Base-by-base conservation (phyloP, 2,797 vertebrate species). In the Acrossocheilus fasciatus region DNA sequence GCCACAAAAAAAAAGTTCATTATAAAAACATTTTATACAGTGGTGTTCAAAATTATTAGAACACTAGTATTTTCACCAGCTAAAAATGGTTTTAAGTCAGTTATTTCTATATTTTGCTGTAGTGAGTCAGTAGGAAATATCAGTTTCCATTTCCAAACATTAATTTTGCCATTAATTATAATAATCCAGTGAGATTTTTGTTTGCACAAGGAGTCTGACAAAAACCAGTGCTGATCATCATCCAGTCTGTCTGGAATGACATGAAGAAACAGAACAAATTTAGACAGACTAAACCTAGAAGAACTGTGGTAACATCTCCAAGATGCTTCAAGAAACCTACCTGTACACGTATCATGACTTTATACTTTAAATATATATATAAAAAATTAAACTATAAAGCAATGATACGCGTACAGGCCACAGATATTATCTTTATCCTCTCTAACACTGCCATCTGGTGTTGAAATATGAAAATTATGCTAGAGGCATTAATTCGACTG, bases 401-500 rank as follows among this genome's bases (percentile, higher is more conserved):
- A n/a, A 50, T 10, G 15, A 30, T 20, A 74, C 2, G 7, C 50
- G 45, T 1, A 50, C 26, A 4, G 34, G 34, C 17, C 2, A 11
- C 20, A 39, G 3, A n/a, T 62, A 30, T 39, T 81, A 1, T 4
- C 20, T 5, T 47, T 87, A 43, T 70, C 52, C 93, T 90, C 89
- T 91, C 89, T 87, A 84, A 93, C 84, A 91, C 91, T 92, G 93
- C 93, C 95, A 90, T 68, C 95, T 95, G 74, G 88, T 93, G 95
- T 84, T 82, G 1, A 69, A 64, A n/a, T 50, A 3, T 23, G 8
- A 76, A 66, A 52, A 26, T 41, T 0, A 18, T 72, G n/a, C 26
- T 26, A 72, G 20, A 26, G 23, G 20, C 1, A 62, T 47, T 64
- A 26, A 70, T 14, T 57, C 4, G 4, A 59, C 18, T 9, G 12